phyloP scores from a whole-genome alignment of 2,888 invertebrate species.

The Amiota mariae region DNA sequence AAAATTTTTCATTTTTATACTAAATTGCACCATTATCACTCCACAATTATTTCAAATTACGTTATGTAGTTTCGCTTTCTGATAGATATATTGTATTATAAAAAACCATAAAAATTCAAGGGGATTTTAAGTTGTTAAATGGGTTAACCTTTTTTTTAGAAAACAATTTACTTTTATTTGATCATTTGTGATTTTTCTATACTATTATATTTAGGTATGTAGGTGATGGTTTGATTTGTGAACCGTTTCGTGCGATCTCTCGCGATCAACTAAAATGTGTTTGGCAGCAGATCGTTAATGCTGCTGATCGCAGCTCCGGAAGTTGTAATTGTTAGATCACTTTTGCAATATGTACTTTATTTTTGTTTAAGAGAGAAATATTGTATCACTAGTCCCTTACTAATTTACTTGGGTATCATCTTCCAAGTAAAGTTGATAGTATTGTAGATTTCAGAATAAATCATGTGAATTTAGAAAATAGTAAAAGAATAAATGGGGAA shows the following conservation, averaged over 20 bases:
- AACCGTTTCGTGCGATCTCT: conserved; percentile 8
- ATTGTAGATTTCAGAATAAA: too few relatives aligned
- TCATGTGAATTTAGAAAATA: too few relatives aligned
- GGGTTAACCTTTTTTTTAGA: not conserved
- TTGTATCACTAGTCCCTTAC: not conserved
- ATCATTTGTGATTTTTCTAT: not conserved
- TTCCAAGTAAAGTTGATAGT: too few relatives aligned
- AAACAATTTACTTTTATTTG: not conserved
- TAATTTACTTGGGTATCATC: too few relatives aligned
- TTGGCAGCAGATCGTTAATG: not conserved
- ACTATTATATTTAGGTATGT: not conserved
- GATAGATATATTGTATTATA: not conserved
- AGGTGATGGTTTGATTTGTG: not conserved
- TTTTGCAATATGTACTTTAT: not conserved
- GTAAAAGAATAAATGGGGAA: too few relatives aligned
- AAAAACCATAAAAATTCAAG: not conserved
- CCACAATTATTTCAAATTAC: conserved; percentile 10
- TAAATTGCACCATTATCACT: conserved; percentile 25
- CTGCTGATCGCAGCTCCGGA: conserved; percentile 1
- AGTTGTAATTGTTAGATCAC: conserved; percentile 1
- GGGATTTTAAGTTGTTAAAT: conserved; percentile 14
- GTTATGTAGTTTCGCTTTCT: not conserved
- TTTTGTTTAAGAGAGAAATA: not conserved
- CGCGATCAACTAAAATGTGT: conserved; percentile 5
- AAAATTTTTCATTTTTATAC: not conserved